Percentiles rank a stretch among this genome's conserved stretches.
These are phyloP conservation scores for Erythrolamprus reginae DNA, from an alignment of 2,113 vertebrate species.

Conservation along the genomic window DNA sequence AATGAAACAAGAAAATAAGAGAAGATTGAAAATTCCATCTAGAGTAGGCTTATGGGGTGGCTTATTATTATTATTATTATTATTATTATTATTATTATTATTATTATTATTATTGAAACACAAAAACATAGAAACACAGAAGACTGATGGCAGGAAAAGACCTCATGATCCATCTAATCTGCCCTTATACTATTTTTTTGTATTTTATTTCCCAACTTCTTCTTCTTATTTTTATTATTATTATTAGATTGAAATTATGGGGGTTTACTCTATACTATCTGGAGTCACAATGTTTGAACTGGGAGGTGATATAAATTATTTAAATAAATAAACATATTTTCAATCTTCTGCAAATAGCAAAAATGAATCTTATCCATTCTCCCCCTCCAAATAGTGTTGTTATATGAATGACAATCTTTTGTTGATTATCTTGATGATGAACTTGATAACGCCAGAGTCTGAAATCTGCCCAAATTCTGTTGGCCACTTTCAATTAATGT, in stretches of 20 bases:
- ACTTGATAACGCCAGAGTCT: neutral
- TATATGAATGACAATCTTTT: neutral
- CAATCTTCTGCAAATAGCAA: neutral
- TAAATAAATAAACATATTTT: neutral
- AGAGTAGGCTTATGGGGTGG: no score
- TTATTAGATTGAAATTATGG: neutral
- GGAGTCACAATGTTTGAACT: neutral
- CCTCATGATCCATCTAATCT: no score
- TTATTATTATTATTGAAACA: no score
- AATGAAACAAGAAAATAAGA: no score
- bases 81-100: no score
- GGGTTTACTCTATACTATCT: neutral
- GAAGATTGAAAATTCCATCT: no score
- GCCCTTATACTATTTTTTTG: no score
- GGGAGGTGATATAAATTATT: neutral
- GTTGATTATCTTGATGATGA: neutral
- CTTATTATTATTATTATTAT: no score
- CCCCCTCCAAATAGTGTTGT: neutral
- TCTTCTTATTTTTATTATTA: no score
- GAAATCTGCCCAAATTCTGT: neutral
- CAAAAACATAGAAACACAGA: no score
- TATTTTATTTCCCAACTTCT: no score
- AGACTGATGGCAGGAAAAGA: no score
- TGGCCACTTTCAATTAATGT: neutral
- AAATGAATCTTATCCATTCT: neutral